These are phyloP conservation scores for Cygnus olor DNA, from an alignment of 2,797 vertebrate genomes.

Conservation along the genomic window DNA sequence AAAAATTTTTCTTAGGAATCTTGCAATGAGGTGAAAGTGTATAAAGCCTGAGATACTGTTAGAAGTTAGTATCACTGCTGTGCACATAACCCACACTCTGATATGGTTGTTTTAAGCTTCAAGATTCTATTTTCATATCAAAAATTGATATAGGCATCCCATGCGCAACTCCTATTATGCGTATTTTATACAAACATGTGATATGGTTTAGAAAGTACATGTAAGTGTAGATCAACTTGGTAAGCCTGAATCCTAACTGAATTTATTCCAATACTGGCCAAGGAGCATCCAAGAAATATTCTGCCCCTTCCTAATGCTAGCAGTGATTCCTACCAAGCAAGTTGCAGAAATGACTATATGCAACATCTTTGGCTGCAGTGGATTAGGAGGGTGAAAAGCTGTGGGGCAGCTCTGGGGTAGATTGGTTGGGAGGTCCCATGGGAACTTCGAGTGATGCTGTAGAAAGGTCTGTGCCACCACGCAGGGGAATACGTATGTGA, in stretches of 20 bases:
- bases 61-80: background rate
- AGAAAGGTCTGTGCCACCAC: background rate
- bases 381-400: background rate
- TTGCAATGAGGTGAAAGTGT: background rate
- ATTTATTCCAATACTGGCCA: background rate
- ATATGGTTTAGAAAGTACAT: background rate
- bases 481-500: background rate
- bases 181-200: background rate
- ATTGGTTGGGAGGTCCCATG: accelerated
- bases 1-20: background rate
- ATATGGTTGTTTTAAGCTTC: background rate
- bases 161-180: background rate
- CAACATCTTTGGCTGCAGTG: background rate
- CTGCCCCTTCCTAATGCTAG: background rate
- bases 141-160: background rate
- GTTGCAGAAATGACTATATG: background rate
- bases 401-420: background rate
- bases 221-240: background rate
- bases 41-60: background rate
- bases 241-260: background rate
- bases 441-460: background rate
- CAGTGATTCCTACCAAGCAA: background rate
- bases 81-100: background rate
- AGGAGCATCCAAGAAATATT: background rate
- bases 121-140: background rate